These are phyloP conservation scores for Strix aluco DNA, from an alignment of 2,113 vertebrate species.

Conservation along the genomic window DNA sequence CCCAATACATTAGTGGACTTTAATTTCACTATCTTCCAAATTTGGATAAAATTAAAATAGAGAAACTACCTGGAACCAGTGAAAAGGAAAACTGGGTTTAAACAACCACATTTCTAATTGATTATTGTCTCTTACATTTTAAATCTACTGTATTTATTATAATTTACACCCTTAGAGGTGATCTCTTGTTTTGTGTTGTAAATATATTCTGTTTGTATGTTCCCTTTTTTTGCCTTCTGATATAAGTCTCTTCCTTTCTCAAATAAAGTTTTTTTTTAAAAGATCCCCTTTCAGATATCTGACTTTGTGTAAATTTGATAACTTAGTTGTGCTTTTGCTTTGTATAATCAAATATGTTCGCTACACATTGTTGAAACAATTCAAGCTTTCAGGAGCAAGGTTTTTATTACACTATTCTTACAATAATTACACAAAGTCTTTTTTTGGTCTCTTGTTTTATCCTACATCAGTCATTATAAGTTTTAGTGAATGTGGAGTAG, in stretches of 20 bases:
- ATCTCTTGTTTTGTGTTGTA: constrained; percentile 88
- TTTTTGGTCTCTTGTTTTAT: constrained; percentile 58
- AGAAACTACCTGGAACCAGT: constrained; percentile 79
- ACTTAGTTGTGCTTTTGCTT: constrained; percentile 60
- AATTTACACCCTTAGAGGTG: constrained; percentile 81
- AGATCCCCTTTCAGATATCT: constrained; percentile 81
- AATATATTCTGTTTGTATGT: constrained; percentile 91
- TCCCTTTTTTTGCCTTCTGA: constrained; percentile 90
- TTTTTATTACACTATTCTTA: constrained; percentile 60
- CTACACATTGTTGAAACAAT: constrained; percentile 60
- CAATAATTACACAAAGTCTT: constrained; percentile 72
- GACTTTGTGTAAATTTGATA: constrained; percentile 81
- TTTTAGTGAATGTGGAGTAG: constrained; percentile 41
- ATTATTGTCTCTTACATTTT: constrained; percentile 79
- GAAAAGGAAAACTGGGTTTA: constrained; percentile 78
- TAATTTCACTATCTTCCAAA: constrained; percentile 60
- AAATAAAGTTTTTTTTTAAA: constrained; percentile 93
- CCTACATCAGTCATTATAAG: constrained; percentile 47
- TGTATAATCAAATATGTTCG: constrained; percentile 55
- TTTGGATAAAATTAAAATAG: constrained; percentile 69
- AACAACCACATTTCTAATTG: constrained; percentile 74
- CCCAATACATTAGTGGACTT: constrained; percentile 55
- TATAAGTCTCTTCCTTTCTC: constrained; percentile 89
- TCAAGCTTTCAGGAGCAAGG: constrained; percentile 54
- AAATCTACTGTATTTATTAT: constrained; percentile 91